phyloP scores from a whole-genome alignment of 1,140 invertebrate species.

The Ctenoplectra terminalis region DNA sequence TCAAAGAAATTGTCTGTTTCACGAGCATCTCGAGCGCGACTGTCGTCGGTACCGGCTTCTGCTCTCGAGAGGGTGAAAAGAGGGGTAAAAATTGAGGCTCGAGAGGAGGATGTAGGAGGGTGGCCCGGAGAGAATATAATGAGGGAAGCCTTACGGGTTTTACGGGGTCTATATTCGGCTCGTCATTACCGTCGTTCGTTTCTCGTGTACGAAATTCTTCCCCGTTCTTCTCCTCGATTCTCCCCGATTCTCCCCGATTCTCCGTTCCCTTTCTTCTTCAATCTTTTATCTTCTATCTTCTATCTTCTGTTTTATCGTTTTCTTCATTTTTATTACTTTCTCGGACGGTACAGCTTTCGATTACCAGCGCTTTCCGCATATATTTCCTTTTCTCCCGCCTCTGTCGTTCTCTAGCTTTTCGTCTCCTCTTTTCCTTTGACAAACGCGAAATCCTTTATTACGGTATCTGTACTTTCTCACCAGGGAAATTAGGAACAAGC shows the following conservation, averaged over 20 bases:
- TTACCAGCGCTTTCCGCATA: slow-evolving; percentile 14
- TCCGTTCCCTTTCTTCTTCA: not conserved
- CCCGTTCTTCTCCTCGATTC: not conserved
- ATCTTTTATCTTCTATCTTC: too few relatives aligned
- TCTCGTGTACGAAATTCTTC: slow-evolving; percentile 51
- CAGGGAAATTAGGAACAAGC: not conserved
- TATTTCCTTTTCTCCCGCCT: not conserved
- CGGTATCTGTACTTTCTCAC: not conserved
- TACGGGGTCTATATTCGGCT: slow-evolving; percentile 62
- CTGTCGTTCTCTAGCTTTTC: not conserved
- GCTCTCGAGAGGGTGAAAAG: slow-evolving; percentile 15
- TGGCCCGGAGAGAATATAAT: slow-evolving; percentile 60
- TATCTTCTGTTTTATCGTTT: not conserved
- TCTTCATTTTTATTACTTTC: slow-evolving; percentile 46
- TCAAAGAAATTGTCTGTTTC: slow-evolving; percentile 63
- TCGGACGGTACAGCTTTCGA: slow-evolving; percentile 29
- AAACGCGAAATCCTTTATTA: not conserved
- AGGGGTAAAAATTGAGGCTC: slow-evolving; percentile 18
- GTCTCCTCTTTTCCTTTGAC: too few relatives aligned
- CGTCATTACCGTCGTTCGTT: slow-evolving; percentile 65
- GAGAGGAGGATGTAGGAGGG: slow-evolving; percentile 8
- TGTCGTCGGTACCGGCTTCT: slow-evolving; percentile 29
- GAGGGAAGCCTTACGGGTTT: slow-evolving; percentile 64
- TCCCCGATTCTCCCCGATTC: not conserved
- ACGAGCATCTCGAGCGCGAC: slow-evolving; percentile 43